These are phyloP conservation scores for Belgica antarctica DNA, from an alignment of 2,888 invertebrate genomes.

Conservation along the genomic window DNA sequence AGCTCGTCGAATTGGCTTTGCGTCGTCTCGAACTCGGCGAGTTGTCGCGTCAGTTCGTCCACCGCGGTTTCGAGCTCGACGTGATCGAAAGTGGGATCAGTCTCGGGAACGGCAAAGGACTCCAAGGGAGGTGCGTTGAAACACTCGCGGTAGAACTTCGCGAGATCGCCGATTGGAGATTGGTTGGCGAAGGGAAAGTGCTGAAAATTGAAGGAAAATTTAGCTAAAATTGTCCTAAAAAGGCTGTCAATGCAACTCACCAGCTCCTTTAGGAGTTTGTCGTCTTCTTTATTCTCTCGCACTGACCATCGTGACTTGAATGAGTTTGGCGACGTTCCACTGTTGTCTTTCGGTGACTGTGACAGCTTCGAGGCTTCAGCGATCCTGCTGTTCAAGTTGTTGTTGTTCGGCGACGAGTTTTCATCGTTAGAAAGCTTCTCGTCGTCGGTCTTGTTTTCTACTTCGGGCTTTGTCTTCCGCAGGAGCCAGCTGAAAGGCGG, in stretches of 20 bases:
- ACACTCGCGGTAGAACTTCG: constrained; percentile 55
- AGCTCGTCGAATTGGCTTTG: constrained; percentile 54
- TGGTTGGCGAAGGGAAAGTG: constrained; percentile 56
- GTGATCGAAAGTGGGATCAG: constrained; percentile 8
- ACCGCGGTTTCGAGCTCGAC: constrained; percentile 46
- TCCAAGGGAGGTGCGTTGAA: constrained; percentile 53
- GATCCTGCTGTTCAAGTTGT: constrained; percentile 28
- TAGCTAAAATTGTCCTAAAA: background rate
- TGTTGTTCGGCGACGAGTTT: constrained; percentile 46
- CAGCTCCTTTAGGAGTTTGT: constrained; percentile 54
- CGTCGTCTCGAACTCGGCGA: constrained; percentile 55
- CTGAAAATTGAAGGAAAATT: constrained; percentile 45
- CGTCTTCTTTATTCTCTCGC: constrained; percentile 50
- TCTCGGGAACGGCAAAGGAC: constrained; percentile 44
- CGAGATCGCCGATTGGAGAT: constrained; percentile 54
- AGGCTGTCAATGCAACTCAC: constrained; percentile 44
- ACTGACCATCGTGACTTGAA: constrained; percentile 45
- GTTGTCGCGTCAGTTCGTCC: constrained; percentile 53
- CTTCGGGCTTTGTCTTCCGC: constrained; percentile 48
- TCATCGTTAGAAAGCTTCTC: constrained; percentile 38
- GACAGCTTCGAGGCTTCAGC: constrained; percentile 42
- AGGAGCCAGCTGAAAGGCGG: constrained; percentile 65
- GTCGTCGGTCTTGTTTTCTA: constrained; percentile 41
- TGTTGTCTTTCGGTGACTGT: constrained; percentile 45
- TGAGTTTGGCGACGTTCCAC: constrained; percentile 48